Base-by-base conservation (phyloP, 2,888 invertebrate species). In the Plagodis dolabraria region DNA sequence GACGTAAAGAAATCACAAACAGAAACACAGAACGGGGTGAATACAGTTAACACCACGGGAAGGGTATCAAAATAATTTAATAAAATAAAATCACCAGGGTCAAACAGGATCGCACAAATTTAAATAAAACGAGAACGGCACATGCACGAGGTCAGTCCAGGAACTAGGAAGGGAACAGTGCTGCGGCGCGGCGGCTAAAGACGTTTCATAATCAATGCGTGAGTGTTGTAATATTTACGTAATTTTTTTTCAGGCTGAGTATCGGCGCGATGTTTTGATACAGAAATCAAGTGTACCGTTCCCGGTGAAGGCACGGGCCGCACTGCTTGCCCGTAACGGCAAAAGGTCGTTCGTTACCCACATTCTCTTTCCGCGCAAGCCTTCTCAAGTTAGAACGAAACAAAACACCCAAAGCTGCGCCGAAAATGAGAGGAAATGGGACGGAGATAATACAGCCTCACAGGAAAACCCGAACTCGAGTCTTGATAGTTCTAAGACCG, bases 361-460 rank as follows among this genome's bases (percentile, higher is more conserved):
- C 92, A 91, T 91, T 92, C 92, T 92, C 92, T 92, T 91, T 91
- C 89, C 92, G 90, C 92, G 92, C 92, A 92, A 92, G 92, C 92
- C 92, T 92, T 89, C 87, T 83, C 82, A 85, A 83, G 89, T 82
- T 72, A 80, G 85, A 92, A 70, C 66, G 86, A 83, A 90, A 92
- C 67, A 68, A 70, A 79, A 68, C 60, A 82, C 63, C 66, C 68
- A 70, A 70, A 77, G 73, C 70, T 71, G 70, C 54, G 57, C 65
- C 60, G 56, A 66, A 58, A 60, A 58, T 56, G 66, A 64, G 81
- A 64, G 54, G 59, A 73, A 89, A 71, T 63, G 83, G 77, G 90
- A 92, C 64, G 60, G 75, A 62, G 53, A 65, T 61, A 84, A 66
- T 71, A 78, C 84, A 86, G 87, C 84, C 85, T 89, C 87, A 77